Evolutionary conservation across 2,888 invertebrate genomes (phyloP).

Genomic region (Xylota sylvarum): DNA sequence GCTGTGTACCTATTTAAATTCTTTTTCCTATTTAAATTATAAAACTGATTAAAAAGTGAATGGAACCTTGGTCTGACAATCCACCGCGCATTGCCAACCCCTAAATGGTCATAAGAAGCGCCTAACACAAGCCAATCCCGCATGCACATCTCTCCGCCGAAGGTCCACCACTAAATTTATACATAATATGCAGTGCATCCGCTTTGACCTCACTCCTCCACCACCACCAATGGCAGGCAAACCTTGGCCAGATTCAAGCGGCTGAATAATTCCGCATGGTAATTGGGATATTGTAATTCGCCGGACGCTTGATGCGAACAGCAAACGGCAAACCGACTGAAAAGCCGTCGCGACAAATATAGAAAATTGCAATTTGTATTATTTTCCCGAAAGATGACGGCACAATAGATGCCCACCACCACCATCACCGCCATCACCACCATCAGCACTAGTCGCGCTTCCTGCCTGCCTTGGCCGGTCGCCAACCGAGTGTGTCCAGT

Average conservation of each 20-base stretch:
- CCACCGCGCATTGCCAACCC: slow-evolving; percentile 38
- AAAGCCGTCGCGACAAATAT: slow-evolving; percentile 76
- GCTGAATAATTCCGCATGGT: slow-evolving; percentile 75
- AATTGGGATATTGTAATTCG: slow-evolving; percentile 76
- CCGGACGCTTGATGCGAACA: slow-evolving; percentile 47
- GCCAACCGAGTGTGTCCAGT: slow-evolving; percentile 41
- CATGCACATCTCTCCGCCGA: neutral
- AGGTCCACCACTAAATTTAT: slow-evolving; percentile 37
- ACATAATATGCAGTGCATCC: slow-evolving; percentile 57
- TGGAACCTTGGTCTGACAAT: slow-evolving; percentile 55
- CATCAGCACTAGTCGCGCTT: neutral
- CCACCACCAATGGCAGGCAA: slow-evolving; percentile 15
- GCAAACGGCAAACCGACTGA: slow-evolving; percentile 31
- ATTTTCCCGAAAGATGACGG: slow-evolving; percentile 75
- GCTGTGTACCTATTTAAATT: slow-evolving; percentile 47
- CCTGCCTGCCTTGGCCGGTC: slow-evolving; percentile 41
- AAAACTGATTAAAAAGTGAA: slow-evolving; percentile 73
- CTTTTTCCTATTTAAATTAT: slow-evolving; percentile 68
- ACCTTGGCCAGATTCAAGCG: slow-evolving; percentile 32
- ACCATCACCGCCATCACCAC: slow-evolving; percentile 10
- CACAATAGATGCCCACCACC: slow-evolving; percentile 69
- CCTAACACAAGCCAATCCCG: slow-evolving; percentile 45
- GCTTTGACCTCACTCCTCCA: slow-evolving; percentile 53
- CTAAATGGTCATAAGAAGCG: slow-evolving; percentile 69
- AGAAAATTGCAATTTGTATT: slow-evolving; percentile 77